Conservation (phyloP, 2,113 vertebrate genomes). For the Brevimyrus niger region DNA sequence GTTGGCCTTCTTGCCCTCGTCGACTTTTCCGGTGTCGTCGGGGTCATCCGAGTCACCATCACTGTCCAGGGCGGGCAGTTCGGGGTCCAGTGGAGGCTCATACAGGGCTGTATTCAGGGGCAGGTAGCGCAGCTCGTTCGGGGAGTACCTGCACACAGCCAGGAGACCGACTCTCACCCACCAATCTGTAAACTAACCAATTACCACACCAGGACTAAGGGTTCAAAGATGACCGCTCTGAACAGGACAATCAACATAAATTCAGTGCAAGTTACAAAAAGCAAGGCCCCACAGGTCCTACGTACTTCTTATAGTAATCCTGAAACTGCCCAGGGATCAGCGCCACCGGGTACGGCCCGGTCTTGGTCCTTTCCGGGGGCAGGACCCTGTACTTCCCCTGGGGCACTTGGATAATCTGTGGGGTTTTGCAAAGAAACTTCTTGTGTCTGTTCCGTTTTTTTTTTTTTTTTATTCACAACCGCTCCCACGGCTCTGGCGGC, state of each 20-base stretch:
- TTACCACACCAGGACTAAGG: neutral
- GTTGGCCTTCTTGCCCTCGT: slow-evolving; percentile 76
- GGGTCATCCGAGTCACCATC: slow-evolving; percentile 91
- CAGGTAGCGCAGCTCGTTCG: slow-evolving; percentile 91
- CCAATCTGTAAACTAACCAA: neutral
- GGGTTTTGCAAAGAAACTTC: slow-evolving; percentile 8
- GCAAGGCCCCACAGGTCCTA: neutral
- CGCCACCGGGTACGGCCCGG: slow-evolving; percentile 91
- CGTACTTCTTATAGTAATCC: slow-evolving; percentile 95
- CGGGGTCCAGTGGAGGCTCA: slow-evolving; percentile 91
- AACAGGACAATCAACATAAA: neutral
- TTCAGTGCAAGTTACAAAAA: neutral
- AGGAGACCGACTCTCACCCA: neutral
- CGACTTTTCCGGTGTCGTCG: slow-evolving; percentile 69
- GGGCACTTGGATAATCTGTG: slow-evolving; percentile 93
- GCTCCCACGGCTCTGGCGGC: neutral
- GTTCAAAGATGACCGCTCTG: neutral
- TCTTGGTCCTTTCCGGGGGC: slow-evolving; percentile 80
- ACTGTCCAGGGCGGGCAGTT: slow-evolving; percentile 83
- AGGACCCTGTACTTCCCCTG: slow-evolving; percentile 89
- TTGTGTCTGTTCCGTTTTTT: neutral
- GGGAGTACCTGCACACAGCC: slow-evolving; percentile 72
- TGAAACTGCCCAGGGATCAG: slow-evolving; percentile 98
- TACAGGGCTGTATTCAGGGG: slow-evolving; percentile 92
- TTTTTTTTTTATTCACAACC: neutral